phyloP scores from a whole-genome alignment of 1,140 invertebrate genomes.

The Asbolus verrucosus region DNA sequence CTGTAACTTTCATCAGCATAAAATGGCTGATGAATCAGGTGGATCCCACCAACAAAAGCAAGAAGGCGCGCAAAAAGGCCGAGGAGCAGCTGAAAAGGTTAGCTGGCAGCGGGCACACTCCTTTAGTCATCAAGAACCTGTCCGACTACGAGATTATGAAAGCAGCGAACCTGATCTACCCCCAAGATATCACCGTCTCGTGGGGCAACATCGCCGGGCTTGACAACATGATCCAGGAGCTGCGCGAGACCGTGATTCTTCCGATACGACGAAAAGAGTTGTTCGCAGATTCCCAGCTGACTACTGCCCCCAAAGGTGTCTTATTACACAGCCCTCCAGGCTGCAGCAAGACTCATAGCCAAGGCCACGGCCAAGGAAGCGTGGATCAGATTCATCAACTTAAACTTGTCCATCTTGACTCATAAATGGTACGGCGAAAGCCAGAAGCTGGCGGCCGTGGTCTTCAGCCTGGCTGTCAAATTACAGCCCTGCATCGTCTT shows the following conservation, averaged over 20 bases:
- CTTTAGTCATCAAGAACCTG: slow-evolving; percentile 72
- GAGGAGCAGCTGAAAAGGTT: slow-evolving; percentile 71
- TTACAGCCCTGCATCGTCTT: slow-evolving; percentile 95
- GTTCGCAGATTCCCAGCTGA: slow-evolving; percentile 86
- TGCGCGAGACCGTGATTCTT: slow-evolving; percentile 94
- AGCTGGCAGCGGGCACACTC: slow-evolving; percentile 52
- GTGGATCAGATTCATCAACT: slow-evolving; percentile 94
- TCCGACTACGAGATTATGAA: slow-evolving; percentile 97
- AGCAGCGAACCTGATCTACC: slow-evolving; percentile 93
- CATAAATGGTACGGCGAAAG: slow-evolving; percentile 99
- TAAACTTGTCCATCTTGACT: slow-evolving; percentile 93
- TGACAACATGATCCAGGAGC: slow-evolving; percentile 88
- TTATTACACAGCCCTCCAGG: slow-evolving; percentile 89
- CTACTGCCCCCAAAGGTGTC: slow-evolving; percentile 94
- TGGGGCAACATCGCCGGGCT: slow-evolving; percentile 96
- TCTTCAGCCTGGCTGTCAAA: slow-evolving; percentile 96
- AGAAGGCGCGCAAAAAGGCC: slow-evolving; percentile 82
- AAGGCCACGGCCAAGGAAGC: slow-evolving; percentile 95
- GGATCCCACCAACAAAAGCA: slow-evolving; percentile 84
- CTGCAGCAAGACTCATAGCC: slow-evolving; percentile 98
- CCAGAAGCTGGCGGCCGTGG: slow-evolving; percentile 94
- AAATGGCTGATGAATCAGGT: slow-evolving; percentile 90
- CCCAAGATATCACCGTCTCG: slow-evolving; percentile 84
- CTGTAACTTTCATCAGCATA: slow-evolving; percentile 87
- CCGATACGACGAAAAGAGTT: slow-evolving; percentile 89